Conservation (phyloP, 1,140 invertebrate species). For the Dreissena rostriformis region DNA sequence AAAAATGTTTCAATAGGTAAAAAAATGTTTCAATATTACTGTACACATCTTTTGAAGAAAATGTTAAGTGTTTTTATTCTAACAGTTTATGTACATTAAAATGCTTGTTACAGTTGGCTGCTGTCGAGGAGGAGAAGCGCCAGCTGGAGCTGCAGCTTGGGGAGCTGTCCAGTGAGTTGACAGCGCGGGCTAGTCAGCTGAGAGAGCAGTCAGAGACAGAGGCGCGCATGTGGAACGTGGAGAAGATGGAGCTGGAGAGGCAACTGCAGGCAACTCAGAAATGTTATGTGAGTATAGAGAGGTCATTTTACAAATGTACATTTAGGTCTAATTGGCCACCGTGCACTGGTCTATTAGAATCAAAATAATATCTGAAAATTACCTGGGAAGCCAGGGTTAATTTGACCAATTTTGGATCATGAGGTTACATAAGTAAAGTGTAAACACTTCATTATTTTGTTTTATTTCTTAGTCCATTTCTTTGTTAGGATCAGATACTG, state of each 20-base stretch:
- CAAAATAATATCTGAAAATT: no score
- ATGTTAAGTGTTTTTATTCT: background rate
- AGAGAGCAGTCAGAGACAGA: conserved; percentile 26
- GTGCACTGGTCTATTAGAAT: no score
- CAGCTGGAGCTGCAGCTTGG: conserved; percentile 33
- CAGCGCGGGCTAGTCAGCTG: background rate
- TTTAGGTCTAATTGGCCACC: no score
- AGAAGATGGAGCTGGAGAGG: conserved; percentile 51
- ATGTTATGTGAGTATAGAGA: conserved; percentile 41
- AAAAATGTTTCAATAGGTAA: background rate
- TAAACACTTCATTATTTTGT: no score
- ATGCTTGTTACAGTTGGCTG: conserved; percentile 55
- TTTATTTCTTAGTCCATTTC: no score
- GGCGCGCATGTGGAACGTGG: conserved; percentile 8
- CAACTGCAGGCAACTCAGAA: conserved; percentile 46
- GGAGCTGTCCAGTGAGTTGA: background rate
- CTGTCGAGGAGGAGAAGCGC: conserved; percentile 62
- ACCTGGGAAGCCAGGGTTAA: no score
- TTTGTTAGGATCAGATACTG: no score
- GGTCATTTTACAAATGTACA: no score
- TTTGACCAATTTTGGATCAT: no score
- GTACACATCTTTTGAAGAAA: background rate
- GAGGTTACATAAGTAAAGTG: no score
- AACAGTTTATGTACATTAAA: background rate
- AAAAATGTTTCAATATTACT: background rate